Conservation (phyloP, 2,888 invertebrate genomes). For the Sphaerolaimus hirsutus region DNA sequence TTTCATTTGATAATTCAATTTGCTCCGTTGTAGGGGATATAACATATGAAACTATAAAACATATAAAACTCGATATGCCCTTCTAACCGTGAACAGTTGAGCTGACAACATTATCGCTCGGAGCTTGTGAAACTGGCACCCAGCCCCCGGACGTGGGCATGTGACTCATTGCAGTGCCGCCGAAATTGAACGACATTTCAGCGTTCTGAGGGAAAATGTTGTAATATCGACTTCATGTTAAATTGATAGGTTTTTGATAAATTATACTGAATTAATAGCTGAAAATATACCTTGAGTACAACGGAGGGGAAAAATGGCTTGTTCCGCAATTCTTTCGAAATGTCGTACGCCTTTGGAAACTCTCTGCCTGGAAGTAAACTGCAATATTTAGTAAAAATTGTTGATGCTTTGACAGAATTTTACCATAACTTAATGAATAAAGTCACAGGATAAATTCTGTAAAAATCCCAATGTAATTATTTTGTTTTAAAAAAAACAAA, state of each 20-base stretch:
- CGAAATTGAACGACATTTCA: slow-evolving; percentile 86
- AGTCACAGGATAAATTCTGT: too few relatives aligned
- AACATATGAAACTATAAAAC: too few relatives aligned
- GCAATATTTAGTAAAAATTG: neutral
- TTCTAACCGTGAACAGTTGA: slow-evolving; percentile 19
- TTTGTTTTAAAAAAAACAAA: too few relatives aligned
- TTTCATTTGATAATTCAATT: too few relatives aligned
- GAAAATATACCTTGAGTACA: slow-evolving; percentile 45
- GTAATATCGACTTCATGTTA: neutral
- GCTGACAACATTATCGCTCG: slow-evolving; percentile 38
- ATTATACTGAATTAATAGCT: neutral
- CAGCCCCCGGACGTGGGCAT: slow-evolving; percentile 42
- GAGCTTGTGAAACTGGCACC: slow-evolving; percentile 40
- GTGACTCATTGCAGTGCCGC: slow-evolving; percentile 52
- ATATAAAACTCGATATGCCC: too few relatives aligned
- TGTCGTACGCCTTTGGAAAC: slow-evolving; percentile 29
- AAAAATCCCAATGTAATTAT: too few relatives aligned
- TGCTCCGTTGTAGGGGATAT: too few relatives aligned
- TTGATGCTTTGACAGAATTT: neutral
- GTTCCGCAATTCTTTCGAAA: slow-evolving; percentile 28
- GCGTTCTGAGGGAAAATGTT: slow-evolving; percentile 45
- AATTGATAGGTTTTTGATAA: neutral
- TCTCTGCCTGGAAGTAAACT: slow-evolving; percentile 32
- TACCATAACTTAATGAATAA: neutral
- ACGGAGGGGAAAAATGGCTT: slow-evolving; percentile 74